These are phyloP conservation scores for Oscheius onirici DNA, from an alignment of 2,888 invertebrate species.

Conservation along the genomic window DNA sequence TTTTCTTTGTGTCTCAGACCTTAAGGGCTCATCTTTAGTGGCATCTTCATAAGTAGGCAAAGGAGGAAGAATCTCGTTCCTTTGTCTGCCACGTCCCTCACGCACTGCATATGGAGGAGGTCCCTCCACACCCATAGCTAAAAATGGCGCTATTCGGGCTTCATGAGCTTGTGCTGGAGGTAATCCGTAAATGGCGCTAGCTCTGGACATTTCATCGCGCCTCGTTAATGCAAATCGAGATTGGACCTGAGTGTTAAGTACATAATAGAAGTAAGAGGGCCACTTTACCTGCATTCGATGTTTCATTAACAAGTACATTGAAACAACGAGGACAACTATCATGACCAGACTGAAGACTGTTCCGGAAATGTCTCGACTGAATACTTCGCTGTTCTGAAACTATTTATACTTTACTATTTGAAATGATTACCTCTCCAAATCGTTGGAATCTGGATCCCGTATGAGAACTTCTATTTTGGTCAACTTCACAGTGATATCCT, in stretches of 20 bases:
- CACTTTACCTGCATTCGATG: constrained; percentile 68
- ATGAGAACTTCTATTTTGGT: constrained; percentile 60
- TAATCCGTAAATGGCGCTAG: constrained; percentile 48
- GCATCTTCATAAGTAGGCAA: constrained; percentile 70
- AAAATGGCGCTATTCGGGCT: constrained; percentile 50
- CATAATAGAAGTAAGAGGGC: not conserved
- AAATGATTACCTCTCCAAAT: constrained; percentile 51
- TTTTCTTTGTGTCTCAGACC: constrained; percentile 26
- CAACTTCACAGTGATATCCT: constrained; percentile 70
- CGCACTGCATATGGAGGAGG: constrained; percentile 64
- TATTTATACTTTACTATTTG: not conserved
- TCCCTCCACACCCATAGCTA: constrained; percentile 58
- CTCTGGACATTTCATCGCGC: constrained; percentile 50
- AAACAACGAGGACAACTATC: constrained; percentile 68
- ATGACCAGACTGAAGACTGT: constrained; percentile 69
- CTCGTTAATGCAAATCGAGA: constrained; percentile 49
- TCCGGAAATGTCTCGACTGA: constrained; percentile 68
- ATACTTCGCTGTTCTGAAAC: constrained; percentile 62
- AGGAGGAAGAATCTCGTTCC: constrained; percentile 62
- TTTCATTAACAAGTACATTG: constrained; percentile 70
- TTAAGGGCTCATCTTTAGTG: constrained; percentile 64
- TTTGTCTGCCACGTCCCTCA: constrained; percentile 31
- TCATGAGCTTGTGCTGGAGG: constrained; percentile 34
- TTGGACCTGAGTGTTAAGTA: constrained; percentile 42
- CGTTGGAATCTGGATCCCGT: constrained; percentile 59